These are phyloP conservation scores for Piprites chloris DNA, from an alignment of 2,113 vertebrate genomes.

Conservation along the genomic window DNA sequence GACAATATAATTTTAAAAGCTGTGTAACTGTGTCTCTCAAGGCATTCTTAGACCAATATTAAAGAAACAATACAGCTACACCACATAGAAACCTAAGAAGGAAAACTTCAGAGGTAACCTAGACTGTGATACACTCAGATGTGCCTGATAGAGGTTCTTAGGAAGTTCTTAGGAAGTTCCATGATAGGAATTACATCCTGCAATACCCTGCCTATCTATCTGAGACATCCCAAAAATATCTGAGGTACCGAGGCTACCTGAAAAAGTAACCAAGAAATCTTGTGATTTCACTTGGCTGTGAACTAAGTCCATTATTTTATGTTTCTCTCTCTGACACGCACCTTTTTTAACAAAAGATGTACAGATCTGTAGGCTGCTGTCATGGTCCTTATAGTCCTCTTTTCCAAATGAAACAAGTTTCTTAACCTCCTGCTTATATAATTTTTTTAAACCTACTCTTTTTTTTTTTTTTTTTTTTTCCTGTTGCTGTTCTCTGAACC, in stretches of 20 bases:
- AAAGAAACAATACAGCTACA: neutral
- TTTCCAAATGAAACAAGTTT: neutral
- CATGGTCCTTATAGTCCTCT: neutral
- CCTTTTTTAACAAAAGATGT: neutral
- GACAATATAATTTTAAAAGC: neutral
- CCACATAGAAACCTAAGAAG: neutral
- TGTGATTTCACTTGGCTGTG: too few species aligned
- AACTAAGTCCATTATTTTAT: neutral
- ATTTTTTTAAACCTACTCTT: neutral
- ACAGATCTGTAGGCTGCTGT: neutral
- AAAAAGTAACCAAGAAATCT: neutral
- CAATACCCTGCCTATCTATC: neutral
- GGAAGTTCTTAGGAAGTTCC: neutral
- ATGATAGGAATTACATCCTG: accelerated
- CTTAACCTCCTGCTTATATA: neutral
- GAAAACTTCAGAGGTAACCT: neutral
- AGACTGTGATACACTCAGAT: neutral
- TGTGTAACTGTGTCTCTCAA: neutral
- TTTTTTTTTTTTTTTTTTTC: neutral
- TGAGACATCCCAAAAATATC: neutral
- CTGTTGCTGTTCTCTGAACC: neutral
- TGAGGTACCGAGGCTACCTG: neutral
- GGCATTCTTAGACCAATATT: neutral
- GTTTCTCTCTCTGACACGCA: neutral
- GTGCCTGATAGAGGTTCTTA: neutral